These are phyloP conservation scores for Miltochrista miniata DNA, from an alignment of 2,888 invertebrate species.

Conservation along the genomic window DNA sequence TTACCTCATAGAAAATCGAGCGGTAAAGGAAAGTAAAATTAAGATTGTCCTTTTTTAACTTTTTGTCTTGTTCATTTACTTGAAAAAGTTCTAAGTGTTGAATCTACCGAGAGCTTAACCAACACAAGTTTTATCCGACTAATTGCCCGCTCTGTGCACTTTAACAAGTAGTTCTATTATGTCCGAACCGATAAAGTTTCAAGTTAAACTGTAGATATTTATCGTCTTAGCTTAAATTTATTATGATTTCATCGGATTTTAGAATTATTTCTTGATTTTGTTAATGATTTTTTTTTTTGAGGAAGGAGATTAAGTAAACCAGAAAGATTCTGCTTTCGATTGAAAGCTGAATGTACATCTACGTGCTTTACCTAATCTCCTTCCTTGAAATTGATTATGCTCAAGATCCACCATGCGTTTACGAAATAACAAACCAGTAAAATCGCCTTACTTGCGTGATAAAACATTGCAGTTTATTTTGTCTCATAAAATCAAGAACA, in stretches of 20 bases:
- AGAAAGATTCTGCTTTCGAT: too few relatives aligned
- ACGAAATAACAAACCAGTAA: too few relatives aligned
- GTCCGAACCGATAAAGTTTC: conserved; percentile 44
- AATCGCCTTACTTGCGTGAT: too few relatives aligned
- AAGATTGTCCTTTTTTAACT: neutral
- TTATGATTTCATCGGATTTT: conserved; percentile 9
- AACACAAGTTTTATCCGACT: conserved; percentile 54
- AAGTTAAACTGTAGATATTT: conserved; percentile 33
- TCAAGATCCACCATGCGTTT: too few relatives aligned
- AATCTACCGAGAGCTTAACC: conserved; percentile 41
- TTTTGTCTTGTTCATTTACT: conserved; percentile 3
- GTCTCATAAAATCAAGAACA: too few relatives aligned
- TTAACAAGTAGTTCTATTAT: conserved; percentile 60
- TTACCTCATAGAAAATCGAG: too few relatives aligned
- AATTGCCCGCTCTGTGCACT: conserved; percentile 68
- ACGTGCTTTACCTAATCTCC: too few relatives aligned
- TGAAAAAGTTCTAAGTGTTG: conserved; percentile 27
- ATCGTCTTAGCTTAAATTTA: conserved; percentile 18
- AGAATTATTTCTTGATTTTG: neutral
- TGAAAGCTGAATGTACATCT: too few relatives aligned
- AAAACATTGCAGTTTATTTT: too few relatives aligned
- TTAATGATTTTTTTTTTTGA: too few relatives aligned
- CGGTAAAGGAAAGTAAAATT: neutral
- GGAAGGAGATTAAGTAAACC: too few relatives aligned
- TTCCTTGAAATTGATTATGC: too few relatives aligned